phyloP scores from a whole-genome alignment of 2,113 vertebrate species.

The Progne subis region DNA sequence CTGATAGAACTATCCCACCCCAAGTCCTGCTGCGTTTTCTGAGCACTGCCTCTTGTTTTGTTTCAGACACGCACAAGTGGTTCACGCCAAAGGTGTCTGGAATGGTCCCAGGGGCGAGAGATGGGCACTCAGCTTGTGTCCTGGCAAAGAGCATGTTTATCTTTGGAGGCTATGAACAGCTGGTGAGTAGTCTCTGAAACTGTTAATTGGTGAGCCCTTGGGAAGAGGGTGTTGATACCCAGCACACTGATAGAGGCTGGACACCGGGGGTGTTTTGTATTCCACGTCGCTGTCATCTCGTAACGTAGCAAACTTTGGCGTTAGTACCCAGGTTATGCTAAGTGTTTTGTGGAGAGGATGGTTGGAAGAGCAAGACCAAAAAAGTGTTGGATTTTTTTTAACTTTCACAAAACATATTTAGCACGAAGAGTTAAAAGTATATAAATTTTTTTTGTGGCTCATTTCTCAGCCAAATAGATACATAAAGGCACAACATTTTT shows the following conservation, averaged over 20 bases:
- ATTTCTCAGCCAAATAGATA: background rate
- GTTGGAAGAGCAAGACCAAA: background rate
- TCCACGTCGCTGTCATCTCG: background rate
- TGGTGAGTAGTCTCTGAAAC: slow-evolving; percentile 80
- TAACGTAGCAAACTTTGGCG: background rate
- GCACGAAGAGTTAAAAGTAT: background rate
- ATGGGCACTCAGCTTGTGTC: slow-evolving; percentile 95
- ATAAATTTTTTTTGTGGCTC: background rate
- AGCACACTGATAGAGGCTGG: background rate
- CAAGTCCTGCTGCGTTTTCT: background rate
- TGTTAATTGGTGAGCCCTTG: background rate
- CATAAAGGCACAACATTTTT: background rate
- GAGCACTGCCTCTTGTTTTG: background rate
- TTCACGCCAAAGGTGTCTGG: slow-evolving; percentile 91
- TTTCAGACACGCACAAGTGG: slow-evolving; percentile 90
- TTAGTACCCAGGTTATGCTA: background rate
- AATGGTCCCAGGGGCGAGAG: slow-evolving; percentile 90
- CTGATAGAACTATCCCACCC: background rate
- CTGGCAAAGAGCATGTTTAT: slow-evolving; percentile 94
- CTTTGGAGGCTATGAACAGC: slow-evolving; percentile 97
- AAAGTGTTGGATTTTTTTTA: background rate
- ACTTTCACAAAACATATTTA: background rate
- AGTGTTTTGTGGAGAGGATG: background rate
- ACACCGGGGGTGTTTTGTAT: background rate
- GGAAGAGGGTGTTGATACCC: background rate